Percentiles rank a stretch among this genome's conserved stretches.
Evolutionary conservation across 1,140 invertebrate genomes (phyloP).

Genomic region (Lanistes nyassanus): DNA sequence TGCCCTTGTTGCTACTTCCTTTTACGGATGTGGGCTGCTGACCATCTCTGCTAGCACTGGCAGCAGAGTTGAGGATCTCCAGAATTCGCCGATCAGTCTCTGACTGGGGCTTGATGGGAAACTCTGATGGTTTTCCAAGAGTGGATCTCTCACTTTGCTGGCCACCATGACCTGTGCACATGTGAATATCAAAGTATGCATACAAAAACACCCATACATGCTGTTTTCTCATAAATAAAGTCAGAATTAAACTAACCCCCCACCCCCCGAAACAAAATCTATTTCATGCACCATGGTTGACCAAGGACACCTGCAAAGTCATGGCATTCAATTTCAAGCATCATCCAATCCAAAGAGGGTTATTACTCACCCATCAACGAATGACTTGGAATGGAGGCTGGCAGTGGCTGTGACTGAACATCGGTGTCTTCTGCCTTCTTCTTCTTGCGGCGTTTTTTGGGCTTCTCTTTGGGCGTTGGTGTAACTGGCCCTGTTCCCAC

Average conservation of each 20-base stretch:
- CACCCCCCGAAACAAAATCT: too few relatives aligned
- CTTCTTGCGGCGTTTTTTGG: slow-evolving; percentile 60
- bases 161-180: slow-evolving; percentile 16
- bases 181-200: not conserved
- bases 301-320: too few relatives aligned
- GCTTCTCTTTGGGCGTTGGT: slow-evolving; percentile 46
- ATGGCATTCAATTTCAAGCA: not conserved
- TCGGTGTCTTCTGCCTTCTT: slow-evolving; percentile 47
- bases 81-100: slow-evolving; percentile 56
- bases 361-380: slow-evolving; percentile 32
- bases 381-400: slow-evolving; percentile 40
- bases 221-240: not conserved
- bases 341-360: not conserved
- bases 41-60: slow-evolving; percentile 29
- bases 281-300: too few relatives aligned
- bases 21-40: slow-evolving; percentile 23
- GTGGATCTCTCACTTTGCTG: slow-evolving; percentile 13
- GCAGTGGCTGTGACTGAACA: slow-evolving; percentile 39
- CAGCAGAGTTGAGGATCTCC: slow-evolving; percentile 52
- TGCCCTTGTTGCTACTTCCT: slow-evolving; percentile 30
- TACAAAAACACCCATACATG: not conserved
- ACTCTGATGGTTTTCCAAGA: slow-evolving; percentile 35
- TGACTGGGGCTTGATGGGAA: slow-evolving; percentile 54
- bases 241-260: not conserved
- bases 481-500: slow-evolving; percentile 29